These are phyloP conservation scores for Yponomeuta evonymella DNA, from an alignment of 2,888 invertebrate species.

Conservation along the genomic window DNA sequence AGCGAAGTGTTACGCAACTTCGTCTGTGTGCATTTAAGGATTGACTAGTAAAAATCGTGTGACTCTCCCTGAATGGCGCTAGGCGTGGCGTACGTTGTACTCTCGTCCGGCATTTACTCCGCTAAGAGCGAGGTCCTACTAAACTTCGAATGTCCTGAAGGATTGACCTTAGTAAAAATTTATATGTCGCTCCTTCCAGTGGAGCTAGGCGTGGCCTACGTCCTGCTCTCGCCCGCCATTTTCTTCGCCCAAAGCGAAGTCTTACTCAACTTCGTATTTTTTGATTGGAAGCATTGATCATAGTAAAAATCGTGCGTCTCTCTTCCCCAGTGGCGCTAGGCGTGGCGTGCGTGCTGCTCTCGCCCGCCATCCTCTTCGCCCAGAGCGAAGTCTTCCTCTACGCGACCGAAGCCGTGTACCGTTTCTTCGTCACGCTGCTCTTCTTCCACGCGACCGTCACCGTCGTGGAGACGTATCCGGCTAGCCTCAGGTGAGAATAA, in stretches of 20 bases:
- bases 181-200: too few species aligned
- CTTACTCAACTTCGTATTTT: too few species aligned
- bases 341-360: slow-evolving; percentile 53
- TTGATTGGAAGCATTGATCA: too few species aligned
- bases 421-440: slow-evolving; percentile 63
- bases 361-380: slow-evolving; percentile 66
- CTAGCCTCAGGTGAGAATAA: slow-evolving; percentile 69
- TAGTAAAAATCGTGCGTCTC: background rate
- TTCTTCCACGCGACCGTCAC: slow-evolving; percentile 66
- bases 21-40: too few species aligned
- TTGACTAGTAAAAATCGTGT: background rate
- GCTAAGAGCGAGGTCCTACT: too few species aligned
- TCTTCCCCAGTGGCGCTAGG: slow-evolving; percentile 47
- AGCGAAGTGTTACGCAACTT: too few species aligned
- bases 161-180: too few species aligned
- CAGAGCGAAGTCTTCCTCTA: slow-evolving; percentile 55
- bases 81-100: slow-evolving; percentile 37
- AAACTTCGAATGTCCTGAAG: too few species aligned
- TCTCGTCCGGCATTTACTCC: too few species aligned
- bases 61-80: slow-evolving; percentile 41
- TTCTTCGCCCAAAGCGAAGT: slow-evolving; percentile 51
- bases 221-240: slow-evolving; percentile 65
- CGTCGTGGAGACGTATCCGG: slow-evolving; percentile 74
- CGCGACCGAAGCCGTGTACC: slow-evolving; percentile 64
- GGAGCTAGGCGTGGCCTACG: slow-evolving; percentile 22